Evolutionary conservation across 2,888 invertebrate species (phyloP).

Genomic region (Boloria euphrosyne): DNA sequence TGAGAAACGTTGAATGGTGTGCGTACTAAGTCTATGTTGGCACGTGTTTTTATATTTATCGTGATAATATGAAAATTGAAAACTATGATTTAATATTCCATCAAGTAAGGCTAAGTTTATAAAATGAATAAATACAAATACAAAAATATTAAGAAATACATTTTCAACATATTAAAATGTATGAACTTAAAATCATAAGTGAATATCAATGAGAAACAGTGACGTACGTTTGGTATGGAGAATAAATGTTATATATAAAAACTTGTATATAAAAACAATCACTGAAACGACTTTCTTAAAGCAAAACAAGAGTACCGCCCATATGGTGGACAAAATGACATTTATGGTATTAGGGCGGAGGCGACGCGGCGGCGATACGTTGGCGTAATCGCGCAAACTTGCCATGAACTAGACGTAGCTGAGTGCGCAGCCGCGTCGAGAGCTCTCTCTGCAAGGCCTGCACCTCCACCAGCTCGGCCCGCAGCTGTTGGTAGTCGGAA

Average conservation of each 20-base stretch:
- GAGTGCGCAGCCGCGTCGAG: conserved; percentile 87
- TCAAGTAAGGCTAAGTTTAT: neutral
- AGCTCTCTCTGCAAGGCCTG: conserved; percentile 91
- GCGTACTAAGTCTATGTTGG: conserved; percentile 36
- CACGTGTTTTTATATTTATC: conserved; percentile 37
- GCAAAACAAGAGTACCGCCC: neutral
- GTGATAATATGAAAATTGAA: conserved; percentile 7
- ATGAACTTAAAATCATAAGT: neutral
- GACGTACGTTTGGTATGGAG: neutral
- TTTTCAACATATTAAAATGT: conserved; percentile 16
- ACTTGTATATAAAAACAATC: neutral
- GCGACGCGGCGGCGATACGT: conserved; percentile 83
- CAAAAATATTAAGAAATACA: conserved; percentile 14
- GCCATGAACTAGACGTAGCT: conserved; percentile 87
- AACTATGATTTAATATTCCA: neutral
- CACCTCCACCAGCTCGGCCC: conserved; percentile 90
- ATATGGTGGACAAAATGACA: too few relatives aligned
- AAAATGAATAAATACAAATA: conserved; percentile 5
- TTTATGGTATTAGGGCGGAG: conserved; percentile 54
- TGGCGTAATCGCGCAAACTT: conserved; percentile 88
- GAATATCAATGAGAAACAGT: neutral
- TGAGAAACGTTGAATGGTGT: conserved; percentile 23
- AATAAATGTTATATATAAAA: neutral
- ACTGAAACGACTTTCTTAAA: neutral
- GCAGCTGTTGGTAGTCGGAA: conserved; percentile 89